Evolutionary conservation across 2,797 vertebrate species (phyloP).

Genomic region (Hemibagrus guttatus): DNA sequence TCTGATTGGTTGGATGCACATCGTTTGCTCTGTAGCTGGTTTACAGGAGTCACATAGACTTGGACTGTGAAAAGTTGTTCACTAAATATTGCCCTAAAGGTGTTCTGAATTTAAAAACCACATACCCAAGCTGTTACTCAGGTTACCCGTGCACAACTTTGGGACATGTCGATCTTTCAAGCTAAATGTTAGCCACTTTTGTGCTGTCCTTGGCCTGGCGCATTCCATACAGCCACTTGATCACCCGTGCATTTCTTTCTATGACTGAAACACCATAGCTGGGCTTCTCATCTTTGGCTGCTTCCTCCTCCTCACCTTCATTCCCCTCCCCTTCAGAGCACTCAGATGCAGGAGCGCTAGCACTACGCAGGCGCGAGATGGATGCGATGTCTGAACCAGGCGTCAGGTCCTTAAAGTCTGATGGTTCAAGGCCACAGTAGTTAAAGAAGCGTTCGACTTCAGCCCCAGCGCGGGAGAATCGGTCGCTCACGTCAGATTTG

Average conservation of each 20-base stretch:
- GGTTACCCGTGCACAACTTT: neutral
- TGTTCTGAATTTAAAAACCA: neutral
- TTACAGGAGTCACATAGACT: neutral
- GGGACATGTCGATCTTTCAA: neutral
- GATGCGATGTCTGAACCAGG: slow-evolving; percentile 91
- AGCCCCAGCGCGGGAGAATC: slow-evolving; percentile 84
- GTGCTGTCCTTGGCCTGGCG: slow-evolving; percentile 78
- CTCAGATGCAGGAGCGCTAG: slow-evolving; percentile 88
- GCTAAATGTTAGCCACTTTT: slow-evolving; percentile 68
- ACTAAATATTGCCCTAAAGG: neutral
- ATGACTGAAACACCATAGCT: slow-evolving; percentile 89
- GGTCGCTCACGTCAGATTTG: slow-evolving; percentile 93
- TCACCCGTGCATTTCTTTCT: slow-evolving; percentile 92
- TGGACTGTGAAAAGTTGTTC: neutral
- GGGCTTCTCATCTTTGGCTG: slow-evolving; percentile 63
- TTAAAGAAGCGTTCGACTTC: slow-evolving; percentile 97
- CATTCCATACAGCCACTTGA: slow-evolving; percentile 94
- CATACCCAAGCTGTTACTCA: neutral
- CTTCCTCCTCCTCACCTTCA: slow-evolving; percentile 65
- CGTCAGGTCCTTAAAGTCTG: slow-evolving; percentile 79
- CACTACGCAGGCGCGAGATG: slow-evolving; percentile 84
- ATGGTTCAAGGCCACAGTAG: slow-evolving; percentile 88
- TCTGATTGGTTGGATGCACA: neutral
- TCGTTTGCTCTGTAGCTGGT: neutral
- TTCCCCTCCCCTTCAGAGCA: slow-evolving; percentile 69